Evolutionary conservation across 2,888 invertebrate species (phyloP).

Genomic region (Andrena minutula): DNA sequence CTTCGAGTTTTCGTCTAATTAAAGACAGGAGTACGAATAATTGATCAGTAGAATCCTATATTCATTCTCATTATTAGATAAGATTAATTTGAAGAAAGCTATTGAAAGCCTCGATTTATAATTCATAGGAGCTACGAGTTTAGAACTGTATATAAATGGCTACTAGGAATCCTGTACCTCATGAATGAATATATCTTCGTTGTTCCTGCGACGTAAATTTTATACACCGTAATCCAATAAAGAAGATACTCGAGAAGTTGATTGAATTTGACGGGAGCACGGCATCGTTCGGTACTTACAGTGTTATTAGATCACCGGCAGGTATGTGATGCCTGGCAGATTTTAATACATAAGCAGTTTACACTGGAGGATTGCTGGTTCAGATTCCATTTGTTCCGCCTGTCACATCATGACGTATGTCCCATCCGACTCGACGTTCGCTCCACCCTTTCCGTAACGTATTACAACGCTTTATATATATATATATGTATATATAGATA

Average conservation of each 20-base stretch:
- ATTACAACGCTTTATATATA: conserved; percentile 68
- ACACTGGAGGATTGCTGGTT: conserved; percentile 83
- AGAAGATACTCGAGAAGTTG: neutral
- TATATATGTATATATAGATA: too few species aligned
- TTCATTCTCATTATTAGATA: too few species aligned
- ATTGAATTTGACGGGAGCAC: neutral
- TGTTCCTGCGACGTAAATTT: neutral
- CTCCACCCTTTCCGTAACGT: conserved; percentile 71
- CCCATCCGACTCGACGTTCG: conserved; percentile 78
- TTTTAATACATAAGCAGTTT: conserved; percentile 80
- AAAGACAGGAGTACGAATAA: too few species aligned
- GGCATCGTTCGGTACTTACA: conserved; percentile 18
- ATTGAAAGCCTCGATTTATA: neutral
- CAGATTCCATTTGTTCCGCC: conserved; percentile 85
- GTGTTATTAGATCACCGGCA: conserved; percentile 78
- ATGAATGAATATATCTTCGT: neutral
- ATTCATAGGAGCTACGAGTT: neutral
- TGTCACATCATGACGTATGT: conserved; percentile 84
- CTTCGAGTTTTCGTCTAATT: neutral
- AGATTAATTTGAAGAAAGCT: neutral
- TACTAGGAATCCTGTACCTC: neutral
- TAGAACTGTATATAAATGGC: neutral
- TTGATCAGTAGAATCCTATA: too few species aligned
- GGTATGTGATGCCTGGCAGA: conserved; percentile 70
- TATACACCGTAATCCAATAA: neutral